Evolutionary conservation across 2,888 invertebrate species (phyloP), one percentile per base, ranked within the genome.

Genomic region (Mimas tiliae): DNA sequence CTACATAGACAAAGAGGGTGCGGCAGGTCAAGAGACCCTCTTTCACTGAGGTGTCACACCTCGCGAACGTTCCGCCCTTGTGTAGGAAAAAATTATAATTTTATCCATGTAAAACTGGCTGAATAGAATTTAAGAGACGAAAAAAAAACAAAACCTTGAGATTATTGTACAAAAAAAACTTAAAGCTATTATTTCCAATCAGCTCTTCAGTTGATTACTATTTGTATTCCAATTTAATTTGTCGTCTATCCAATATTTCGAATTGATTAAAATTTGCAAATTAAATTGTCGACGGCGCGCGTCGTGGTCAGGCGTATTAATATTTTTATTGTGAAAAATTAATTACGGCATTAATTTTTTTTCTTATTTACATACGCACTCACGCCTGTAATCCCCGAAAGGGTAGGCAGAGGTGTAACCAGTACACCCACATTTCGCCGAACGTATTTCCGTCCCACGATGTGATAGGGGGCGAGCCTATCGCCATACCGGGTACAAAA

Each of bases 21-120:
- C 47, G 68, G 34, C 64, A 68, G 79, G 79, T 82, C 80, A 77
- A 82, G 79, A 74, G 73, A 64, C 71, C 65, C 72, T 74, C 68
- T 38, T 71, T 70, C 69, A 68, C 58, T 27, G 52, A 71, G 72
- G 70, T 72, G 67, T 67, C 70, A 65, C 72, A 62, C 55, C 38
- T 42, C 58, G 42, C 33, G 27, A 52, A 12, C 38, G 34, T n/a
- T 8, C 34, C 33, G 19, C 38, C 12, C 52, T 27, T 33, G 14
- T 27, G 52, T 27, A 19, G 38, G 42, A 38, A 42, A 58, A 19
- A 42, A 42, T 19, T 42, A 12, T 21, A 8, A 42, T 42, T 19
- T 42, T 14, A 45, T 11, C 45, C 14, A 45, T 45, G 45, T 14
- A 45, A 45, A 14, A 11, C 12, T 1, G 12, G 45, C 14, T 7